A percentile compares a stretch with the other conserved stretches of the same genome.
These are phyloP conservation scores for Halichondria panicea DNA, from an alignment of 37 sponge, comb jelly and placozoan species.

Conservation along the genomic window DNA sequence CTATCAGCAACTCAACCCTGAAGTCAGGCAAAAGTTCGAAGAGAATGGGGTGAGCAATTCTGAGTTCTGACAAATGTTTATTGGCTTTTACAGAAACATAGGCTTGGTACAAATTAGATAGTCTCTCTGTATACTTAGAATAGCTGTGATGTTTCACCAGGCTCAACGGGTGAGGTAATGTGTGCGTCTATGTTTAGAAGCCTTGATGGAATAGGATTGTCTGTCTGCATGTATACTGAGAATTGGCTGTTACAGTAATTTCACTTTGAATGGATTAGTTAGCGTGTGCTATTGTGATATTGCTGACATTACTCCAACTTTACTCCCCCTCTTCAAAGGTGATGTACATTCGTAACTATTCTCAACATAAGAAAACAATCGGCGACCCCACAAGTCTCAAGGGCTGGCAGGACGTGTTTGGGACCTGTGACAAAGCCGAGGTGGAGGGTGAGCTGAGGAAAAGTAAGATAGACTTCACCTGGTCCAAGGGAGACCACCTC, in stretches of 20 bases:
- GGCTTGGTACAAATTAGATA: not conserved
- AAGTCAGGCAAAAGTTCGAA: conserved; percentile 50
- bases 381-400: conserved; percentile 69
- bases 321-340: no score
- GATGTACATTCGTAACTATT: conserved; percentile 59
- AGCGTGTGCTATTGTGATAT: no score
- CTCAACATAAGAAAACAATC: conserved; percentile 15
- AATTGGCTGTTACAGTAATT: no score
- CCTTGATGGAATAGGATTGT: no score
- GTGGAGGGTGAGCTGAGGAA: conserved; percentile 60
- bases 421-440: conserved; percentile 39
- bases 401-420: conserved; percentile 76
- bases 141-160: no score
- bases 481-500: conserved; percentile 34
- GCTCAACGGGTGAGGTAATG: no score
- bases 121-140: no score
- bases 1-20: conserved; percentile 62
- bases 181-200: no score
- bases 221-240: no score
- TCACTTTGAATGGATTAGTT: no score
- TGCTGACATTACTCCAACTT: no score
- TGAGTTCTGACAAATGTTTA: no score
- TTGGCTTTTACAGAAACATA: not conserved
- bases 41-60: conserved; percentile 70
- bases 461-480: conserved; percentile 35